Evolutionary conservation across 2,113 vertebrate genomes (phyloP), one percentile per base, ranked within the genome.

Genomic region (Amphilophus citrinellus): DNA sequence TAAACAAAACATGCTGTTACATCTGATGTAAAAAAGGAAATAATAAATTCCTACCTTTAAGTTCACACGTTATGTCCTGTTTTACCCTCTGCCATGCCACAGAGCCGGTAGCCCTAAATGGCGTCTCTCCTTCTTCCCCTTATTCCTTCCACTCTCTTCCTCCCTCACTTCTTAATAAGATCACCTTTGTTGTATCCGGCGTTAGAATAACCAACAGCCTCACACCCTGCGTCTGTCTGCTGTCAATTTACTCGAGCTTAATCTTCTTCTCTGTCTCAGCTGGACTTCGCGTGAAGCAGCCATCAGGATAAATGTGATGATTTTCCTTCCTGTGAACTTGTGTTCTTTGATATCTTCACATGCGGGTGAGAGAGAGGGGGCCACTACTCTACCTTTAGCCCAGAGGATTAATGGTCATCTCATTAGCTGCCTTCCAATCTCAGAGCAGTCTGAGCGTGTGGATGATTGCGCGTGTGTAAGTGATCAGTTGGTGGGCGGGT

Each of bases 341-440:
- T 35, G 62, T 3, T 39, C 35, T 82, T 57, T 60, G 73, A 5
- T 42, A 35, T 82, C 62, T 76, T 61, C 35, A 61, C 56, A 42
- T n/a, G 32, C 3, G 18, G 22, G 57, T 7, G 59, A 10, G 27
- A 24, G 11, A 11, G 44, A 79, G 24, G 18, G 58, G 22, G 66
- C 61, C 80, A 87, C 82, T 81, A 76, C 85, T 89, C 77, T 62
- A n/a, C 88, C 83, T 87, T 92, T 76, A 92, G 57, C 88, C 79
- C 88, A 3, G 47, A 83, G 91, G 93, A 95, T 95, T 95, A 94
- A 30, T 84, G n/a, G 76, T 93, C 89, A 95, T 94, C 94, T 86
- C 5, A 90, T 95, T 94, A 94, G 93, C 92, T 76, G 9, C 58
- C 3, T 11, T 87, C 91, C 92, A 94, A 93, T 94, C 94, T 89